Percentiles rank a stretch among this genome's conserved stretches.
phyloP scores from a whole-genome alignment of 2,888 invertebrate genomes.

The Apotomis capreana region DNA sequence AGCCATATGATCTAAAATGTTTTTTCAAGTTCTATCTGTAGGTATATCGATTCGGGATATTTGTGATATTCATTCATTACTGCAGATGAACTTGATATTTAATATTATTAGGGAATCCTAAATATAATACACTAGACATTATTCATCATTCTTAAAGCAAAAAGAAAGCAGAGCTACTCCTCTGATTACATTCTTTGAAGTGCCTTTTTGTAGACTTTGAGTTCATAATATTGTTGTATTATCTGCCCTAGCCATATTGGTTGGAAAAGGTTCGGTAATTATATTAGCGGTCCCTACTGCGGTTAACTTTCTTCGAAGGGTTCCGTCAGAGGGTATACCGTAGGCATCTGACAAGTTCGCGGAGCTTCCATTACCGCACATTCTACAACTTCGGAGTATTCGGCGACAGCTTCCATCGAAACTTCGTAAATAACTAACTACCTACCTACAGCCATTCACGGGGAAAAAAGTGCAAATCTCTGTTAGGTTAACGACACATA shows the following conservation, averaged over 20 bases:
- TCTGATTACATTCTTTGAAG: slow-evolving; percentile 32
- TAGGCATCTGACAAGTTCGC: slow-evolving; percentile 40
- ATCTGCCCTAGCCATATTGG: slow-evolving; percentile 37
- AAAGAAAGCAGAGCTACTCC: slow-evolving; percentile 24
- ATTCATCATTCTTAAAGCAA: slow-evolving; percentile 1
- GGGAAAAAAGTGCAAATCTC: slow-evolving; percentile 6
- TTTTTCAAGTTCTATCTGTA: too few species aligned
- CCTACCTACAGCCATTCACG: slow-evolving; percentile 5
- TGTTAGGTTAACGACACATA: slow-evolving; percentile 1
- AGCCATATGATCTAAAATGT: too few species aligned
- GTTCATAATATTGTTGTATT: slow-evolving; percentile 39
- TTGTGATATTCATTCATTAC: too few species aligned
- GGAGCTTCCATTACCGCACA: slow-evolving; percentile 41
- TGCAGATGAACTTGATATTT: too few species aligned
- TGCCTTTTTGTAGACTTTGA: slow-evolving; percentile 34
- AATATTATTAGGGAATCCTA: neutral
- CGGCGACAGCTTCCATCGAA: slow-evolving; percentile 38
- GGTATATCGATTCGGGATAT: too few species aligned
- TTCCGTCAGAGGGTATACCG: slow-evolving; percentile 33
- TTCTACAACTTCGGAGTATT: slow-evolving; percentile 40
- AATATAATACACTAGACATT: neutral
- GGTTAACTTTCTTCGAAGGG: slow-evolving; percentile 40
- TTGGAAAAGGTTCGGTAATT: slow-evolving; percentile 41
- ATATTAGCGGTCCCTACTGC: slow-evolving; percentile 41
- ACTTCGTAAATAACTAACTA: slow-evolving; percentile 41